phyloP scores from a whole-genome alignment of 2,888 invertebrate genomes.

The Eustalomyia histrio region DNA sequence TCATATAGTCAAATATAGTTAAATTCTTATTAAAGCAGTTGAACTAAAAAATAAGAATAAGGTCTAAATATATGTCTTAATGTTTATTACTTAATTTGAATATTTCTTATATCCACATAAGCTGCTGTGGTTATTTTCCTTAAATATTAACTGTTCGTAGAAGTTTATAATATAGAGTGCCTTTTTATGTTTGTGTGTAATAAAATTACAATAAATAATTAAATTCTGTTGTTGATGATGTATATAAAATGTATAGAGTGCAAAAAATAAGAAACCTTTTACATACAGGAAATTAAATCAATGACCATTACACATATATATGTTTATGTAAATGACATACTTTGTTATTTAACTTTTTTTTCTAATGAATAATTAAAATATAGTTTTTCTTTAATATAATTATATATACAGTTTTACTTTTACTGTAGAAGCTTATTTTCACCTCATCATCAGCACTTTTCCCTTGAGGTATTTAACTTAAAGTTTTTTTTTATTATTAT shows the following conservation, averaged over 20 bases:
- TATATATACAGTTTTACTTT: slow-evolving; percentile 21
- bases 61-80: too few relatives aligned
- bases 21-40: too few relatives aligned
- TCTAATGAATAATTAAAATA: slow-evolving; percentile 53
- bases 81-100: too few relatives aligned
- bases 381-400: slow-evolving; percentile 13
- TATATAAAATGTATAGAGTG: background rate
- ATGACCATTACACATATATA: slow-evolving; percentile 6
- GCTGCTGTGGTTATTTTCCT: background rate
- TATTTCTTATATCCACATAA: background rate
- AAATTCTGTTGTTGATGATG: slow-evolving; percentile 31
- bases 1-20: too few relatives aligned
- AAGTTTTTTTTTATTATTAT: slow-evolving; percentile 9
- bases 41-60: too few relatives aligned
- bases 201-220: slow-evolving; percentile 44
- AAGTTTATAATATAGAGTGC: background rate
- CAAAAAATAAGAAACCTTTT: slow-evolving; percentile 7
- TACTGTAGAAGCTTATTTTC: slow-evolving; percentile 33
- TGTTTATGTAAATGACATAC: slow-evolving; percentile 17
- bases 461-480: slow-evolving; percentile 29
- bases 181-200: slow-evolving; percentile 7
- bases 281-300: slow-evolving; percentile 43
- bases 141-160: background rate
- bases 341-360: slow-evolving; percentile 20
- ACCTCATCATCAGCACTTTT: slow-evolving; percentile 28